Conservation (phyloP, 2,888 invertebrate genomes). For the Zhuqinia jingwanae region DNA sequence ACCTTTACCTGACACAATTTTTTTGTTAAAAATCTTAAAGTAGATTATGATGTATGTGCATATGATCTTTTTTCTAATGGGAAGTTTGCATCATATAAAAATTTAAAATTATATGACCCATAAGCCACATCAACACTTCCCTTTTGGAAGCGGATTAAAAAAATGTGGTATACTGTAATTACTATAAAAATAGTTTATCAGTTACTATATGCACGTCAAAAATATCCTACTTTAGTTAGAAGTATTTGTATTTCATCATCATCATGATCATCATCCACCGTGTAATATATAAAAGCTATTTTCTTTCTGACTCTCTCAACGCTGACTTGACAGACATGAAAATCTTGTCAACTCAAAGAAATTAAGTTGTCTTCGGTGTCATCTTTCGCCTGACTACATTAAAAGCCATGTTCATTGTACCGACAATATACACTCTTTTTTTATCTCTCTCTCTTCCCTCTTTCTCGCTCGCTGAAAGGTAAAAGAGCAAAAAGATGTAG, state of each 20-base stretch:
- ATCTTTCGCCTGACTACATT: conserved; percentile 76
- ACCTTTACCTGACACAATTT: no score
- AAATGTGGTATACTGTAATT: not conserved
- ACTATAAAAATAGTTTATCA: not conserved
- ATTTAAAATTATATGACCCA: conserved; percentile 16
- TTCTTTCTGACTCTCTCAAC: not conserved
- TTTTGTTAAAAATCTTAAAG: no score
- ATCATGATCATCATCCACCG: not conserved
- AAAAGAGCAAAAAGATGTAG: conserved; percentile 55
- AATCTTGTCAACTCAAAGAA: conserved; percentile 75
- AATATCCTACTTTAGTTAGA: no score
- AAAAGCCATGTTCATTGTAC: conserved; percentile 59
- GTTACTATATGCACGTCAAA: not conserved
- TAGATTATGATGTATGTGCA: no score
- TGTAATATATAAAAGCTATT: not conserved
- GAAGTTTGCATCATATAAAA: conserved; percentile 19
- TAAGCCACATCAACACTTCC: conserved; percentile 25
- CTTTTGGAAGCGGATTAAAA: conserved; percentile 15
- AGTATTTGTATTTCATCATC: not conserved
- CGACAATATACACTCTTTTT: conserved; percentile 44
- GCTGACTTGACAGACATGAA: conserved; percentile 56
- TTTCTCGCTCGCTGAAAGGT: conserved; percentile 49
- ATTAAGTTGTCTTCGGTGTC: conserved; percentile 78
- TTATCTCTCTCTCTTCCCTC: conserved; percentile 32
- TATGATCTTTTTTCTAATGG: no score